phyloP scores from a whole-genome alignment of 2,113 vertebrate genomes.

The Piaya cayana region DNA sequence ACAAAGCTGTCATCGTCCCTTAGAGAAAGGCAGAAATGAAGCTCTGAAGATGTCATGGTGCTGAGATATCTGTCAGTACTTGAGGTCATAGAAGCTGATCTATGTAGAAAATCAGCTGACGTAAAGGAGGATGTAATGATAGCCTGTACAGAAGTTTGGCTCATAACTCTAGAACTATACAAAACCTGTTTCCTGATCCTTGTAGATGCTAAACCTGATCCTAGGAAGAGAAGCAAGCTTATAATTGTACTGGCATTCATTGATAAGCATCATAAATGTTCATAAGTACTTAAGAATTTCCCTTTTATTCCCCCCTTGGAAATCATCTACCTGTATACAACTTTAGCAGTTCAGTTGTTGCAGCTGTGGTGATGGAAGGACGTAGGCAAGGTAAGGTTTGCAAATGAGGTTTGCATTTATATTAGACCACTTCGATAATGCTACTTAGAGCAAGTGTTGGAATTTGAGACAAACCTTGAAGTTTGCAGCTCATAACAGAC shows the following conservation, averaged over 20 bases:
- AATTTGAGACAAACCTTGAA: neutral
- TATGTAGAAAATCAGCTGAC: neutral
- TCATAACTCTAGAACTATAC: neutral
- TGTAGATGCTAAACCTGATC: neutral
- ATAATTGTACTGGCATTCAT: neutral
- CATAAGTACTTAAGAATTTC: neutral
- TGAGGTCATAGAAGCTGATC: neutral
- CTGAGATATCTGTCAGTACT: neutral
- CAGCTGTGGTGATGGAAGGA: neutral
- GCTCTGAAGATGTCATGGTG: neutral
- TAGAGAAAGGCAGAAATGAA: neutral
- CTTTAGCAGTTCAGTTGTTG: neutral
- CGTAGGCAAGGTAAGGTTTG: neutral
- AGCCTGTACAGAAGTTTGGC: neutral
- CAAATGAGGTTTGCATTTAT: neutral
- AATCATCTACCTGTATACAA: neutral
- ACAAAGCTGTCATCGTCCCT: neutral
- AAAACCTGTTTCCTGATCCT: neutral
- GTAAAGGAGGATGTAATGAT: neutral
- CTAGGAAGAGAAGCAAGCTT: neutral
- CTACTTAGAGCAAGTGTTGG: neutral
- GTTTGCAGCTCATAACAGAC: neutral
- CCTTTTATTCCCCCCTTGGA: neutral
- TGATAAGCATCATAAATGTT: neutral
- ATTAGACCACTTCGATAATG: neutral